Base-by-base conservation (phyloP, 64 coral and sea anemone genomes). In the Trachythela sp. region DNA sequence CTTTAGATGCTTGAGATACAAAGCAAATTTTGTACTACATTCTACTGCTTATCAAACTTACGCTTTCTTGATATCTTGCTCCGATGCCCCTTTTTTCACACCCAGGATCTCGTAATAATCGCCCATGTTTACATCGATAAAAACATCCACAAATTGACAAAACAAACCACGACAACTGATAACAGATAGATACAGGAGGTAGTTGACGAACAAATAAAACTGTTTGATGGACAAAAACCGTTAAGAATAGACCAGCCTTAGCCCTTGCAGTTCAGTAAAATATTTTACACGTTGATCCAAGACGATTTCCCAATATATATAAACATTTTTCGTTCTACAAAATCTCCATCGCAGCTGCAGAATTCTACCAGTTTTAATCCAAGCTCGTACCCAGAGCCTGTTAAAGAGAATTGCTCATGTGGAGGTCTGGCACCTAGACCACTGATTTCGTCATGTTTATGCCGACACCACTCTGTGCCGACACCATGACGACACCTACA, bases 31-130 rank as follows among this genome's bases (percentile, higher is more conserved):
- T 18, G 14, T 38, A 40, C 2, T 60, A 70, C 56, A 77, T 35
- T 68, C 17, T 40, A 48, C 36, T 1, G 42, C 11, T 43, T 13
- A 32, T 39, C 26, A 87, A 35, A 91, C 95, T 97, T 94, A 97
- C 95, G 95, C 92, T 85, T 97, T 97, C 48, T 94, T 97, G 40
- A 97, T 97, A 45, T 97, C 95, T 86, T 94, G 92, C 27, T 97
- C 95, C 27, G 70, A 92, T 87, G 95, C 90, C 48, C 8, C 87
- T 39, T 54, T 86, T 85, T 92, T 84, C 24, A 97, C 42, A 24
- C 92, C 95, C 48, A 97, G 58, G 56, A 97, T 89, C 22, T 94
- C 90, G 89, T 97, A 97, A 88, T 92, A 97, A 90, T 97, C 94
- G 13, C 56, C 6, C 26, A 64, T n/a, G 20, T n/a, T n/a, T 26